phyloP scores from a whole-genome alignment of 1,140 invertebrate genomes.

The Zaprionus davidi region DNA sequence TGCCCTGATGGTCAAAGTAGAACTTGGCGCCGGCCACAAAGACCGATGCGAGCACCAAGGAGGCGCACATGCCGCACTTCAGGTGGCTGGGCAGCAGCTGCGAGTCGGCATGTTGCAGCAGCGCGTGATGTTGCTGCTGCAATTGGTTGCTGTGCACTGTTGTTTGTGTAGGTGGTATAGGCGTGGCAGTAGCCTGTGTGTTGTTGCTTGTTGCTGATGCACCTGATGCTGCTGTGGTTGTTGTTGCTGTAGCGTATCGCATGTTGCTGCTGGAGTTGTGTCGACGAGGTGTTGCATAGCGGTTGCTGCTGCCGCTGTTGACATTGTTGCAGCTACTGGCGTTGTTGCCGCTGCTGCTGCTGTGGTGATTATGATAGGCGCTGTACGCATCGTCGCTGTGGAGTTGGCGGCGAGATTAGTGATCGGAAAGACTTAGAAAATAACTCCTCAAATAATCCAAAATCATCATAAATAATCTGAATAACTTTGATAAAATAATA shows the following conservation, averaged over 20 bases:
- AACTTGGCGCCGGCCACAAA: conserved; percentile 88
- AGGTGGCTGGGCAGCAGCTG: conserved; percentile 85
- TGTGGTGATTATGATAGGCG: conserved; percentile 61
- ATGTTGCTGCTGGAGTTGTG: conserved; percentile 71
- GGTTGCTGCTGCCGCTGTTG: conserved; percentile 41
- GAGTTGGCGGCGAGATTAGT: conserved; percentile 18
- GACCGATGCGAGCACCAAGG: conserved; percentile 87
- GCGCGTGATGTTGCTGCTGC: conserved; percentile 65
- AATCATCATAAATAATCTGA: conserved; percentile 16
- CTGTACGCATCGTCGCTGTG: conserved; percentile 67
- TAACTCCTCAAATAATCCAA: conserved; percentile 1
- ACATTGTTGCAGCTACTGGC: conserved; percentile 37
- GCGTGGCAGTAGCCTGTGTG: conserved; percentile 19
- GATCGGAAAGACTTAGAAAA: neutral
- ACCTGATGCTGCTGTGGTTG: conserved; percentile 18
- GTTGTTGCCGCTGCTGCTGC: conserved; percentile 44
- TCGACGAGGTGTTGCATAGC: conserved; percentile 63
- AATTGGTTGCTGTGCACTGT: conserved; percentile 52
- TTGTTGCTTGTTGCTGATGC: neutral
- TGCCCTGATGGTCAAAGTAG: conserved; percentile 88
- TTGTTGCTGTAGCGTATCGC: conserved; percentile 43
- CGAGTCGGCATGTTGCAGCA: conserved; percentile 68
- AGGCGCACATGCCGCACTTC: conserved; percentile 88
- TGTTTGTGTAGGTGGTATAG: conserved; percentile 41
- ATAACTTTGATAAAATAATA: conserved; percentile 9